phyloP scores from a whole-genome alignment of 2,888 invertebrate species.

The Andrena chrysosceles region DNA sequence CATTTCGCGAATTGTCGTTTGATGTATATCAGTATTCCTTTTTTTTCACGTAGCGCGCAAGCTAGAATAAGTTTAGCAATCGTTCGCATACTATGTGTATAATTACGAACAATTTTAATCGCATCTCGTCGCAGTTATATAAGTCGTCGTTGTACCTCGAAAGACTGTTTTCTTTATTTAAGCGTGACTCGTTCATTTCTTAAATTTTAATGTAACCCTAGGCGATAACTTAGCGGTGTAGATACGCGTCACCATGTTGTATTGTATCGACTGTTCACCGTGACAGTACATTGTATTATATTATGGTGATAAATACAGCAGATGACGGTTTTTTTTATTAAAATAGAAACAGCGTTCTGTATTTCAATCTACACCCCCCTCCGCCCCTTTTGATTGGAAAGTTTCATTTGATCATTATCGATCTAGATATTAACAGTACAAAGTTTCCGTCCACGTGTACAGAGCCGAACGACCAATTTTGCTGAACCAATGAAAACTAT shows the following conservation, averaged over 20 bases:
- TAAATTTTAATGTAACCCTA: constrained; percentile 55
- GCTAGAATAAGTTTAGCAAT: constrained; percentile 58
- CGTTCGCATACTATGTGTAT: constrained; percentile 27
- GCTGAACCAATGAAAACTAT: background rate
- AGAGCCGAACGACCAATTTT: background rate
- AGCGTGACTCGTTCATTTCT: constrained; percentile 41
- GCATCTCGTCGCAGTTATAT: constrained; percentile 46
- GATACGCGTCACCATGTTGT: constrained; percentile 41
- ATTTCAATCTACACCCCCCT: background rate
- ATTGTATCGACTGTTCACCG: constrained; percentile 62
- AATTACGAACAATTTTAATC: constrained; percentile 27
- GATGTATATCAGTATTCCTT: constrained; percentile 63
- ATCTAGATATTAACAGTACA: background rate
- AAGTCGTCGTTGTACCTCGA: constrained; percentile 63
- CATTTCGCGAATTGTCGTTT: constrained; percentile 57
- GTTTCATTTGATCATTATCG: background rate
- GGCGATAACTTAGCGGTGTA: constrained; percentile 53
- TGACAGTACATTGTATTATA: constrained; percentile 70
- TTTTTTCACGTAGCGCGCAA: constrained; percentile 58
- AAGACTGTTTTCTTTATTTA: constrained; percentile 75
- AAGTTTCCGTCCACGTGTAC: background rate
- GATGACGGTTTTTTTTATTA: constrained; percentile 68
- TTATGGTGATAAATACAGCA: constrained; percentile 69
- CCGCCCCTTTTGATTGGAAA: background rate
- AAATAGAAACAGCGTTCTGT: constrained; percentile 23